These are phyloP conservation scores for Azemiops feae DNA, from an alignment of 2,113 vertebrate species.

Conservation along the genomic window DNA sequence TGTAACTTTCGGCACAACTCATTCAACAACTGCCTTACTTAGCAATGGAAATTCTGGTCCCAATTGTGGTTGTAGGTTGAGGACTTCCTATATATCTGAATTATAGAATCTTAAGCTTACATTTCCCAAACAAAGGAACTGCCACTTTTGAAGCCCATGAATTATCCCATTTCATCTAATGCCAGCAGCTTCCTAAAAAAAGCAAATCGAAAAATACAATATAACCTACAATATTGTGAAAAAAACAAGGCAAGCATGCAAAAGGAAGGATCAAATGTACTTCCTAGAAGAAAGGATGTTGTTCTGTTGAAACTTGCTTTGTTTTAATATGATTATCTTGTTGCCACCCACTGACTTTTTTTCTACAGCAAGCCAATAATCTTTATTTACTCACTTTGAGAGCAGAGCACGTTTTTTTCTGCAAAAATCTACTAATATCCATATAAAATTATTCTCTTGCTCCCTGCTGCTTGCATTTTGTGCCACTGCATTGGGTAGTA, in stretches of 20 bases:
- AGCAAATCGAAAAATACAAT: not conserved
- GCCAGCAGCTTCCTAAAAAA: not conserved
- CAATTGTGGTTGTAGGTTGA: not conserved
- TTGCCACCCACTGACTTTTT: not conserved
- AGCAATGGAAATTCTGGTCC: not conserved
- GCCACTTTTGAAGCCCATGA: not conserved
- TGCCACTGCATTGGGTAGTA: not conserved
- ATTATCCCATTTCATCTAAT: not conserved
- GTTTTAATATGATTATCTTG: not conserved
- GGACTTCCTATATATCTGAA: not conserved
- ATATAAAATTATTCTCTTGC: not conserved
- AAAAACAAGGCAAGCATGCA: not conserved
- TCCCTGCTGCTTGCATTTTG: not conserved
- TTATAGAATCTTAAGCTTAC: not conserved
- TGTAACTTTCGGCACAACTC: not conserved
- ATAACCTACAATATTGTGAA: constrained; percentile 6
- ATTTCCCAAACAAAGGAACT: not conserved
- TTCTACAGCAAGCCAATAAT: not conserved
- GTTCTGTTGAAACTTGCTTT: constrained; percentile 23
- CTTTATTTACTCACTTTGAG: not conserved
- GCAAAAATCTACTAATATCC: not conserved
- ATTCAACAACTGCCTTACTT: not conserved
- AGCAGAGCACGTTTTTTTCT: constrained; percentile 9
- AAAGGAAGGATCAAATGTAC: constrained; percentile 19
- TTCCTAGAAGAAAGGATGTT: constrained; percentile 55